A percentile compares a stretch with the other conserved stretches of the same genome.
These are phyloP conservation scores for Aproaerema taeniolella DNA, from an alignment of 2,888 invertebrate genomes.

Conservation along the genomic window DNA sequence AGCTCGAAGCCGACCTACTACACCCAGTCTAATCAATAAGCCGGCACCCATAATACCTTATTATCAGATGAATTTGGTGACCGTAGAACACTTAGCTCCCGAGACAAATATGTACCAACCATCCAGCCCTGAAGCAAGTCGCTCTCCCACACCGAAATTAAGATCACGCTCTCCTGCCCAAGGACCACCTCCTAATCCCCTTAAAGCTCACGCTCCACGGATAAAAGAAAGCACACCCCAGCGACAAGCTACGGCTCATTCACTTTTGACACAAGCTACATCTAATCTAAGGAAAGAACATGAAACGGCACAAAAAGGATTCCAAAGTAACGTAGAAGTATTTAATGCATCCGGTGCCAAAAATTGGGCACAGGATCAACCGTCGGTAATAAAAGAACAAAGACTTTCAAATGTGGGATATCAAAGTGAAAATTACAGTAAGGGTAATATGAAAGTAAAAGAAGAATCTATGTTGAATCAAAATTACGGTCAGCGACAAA, in stretches of 20 bases:
- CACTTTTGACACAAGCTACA: constrained; percentile 46
- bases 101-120: constrained; percentile 79
- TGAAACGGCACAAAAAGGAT: constrained; percentile 59
- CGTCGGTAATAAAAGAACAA: constrained; percentile 65
- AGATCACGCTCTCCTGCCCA: constrained; percentile 83
- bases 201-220: constrained; percentile 81
- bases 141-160: constrained; percentile 81
- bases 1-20: constrained; percentile 76
- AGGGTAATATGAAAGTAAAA: constrained; percentile 51
- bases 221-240: constrained; percentile 70
- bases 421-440: constrained; percentile 65
- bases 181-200: constrained; percentile 82
- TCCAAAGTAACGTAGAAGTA: constrained; percentile 50
- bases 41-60: constrained; percentile 86
- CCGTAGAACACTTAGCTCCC: constrained; percentile 80
- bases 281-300: constrained; percentile 60
- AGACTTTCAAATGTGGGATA: constrained; percentile 66
- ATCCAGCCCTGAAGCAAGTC: constrained; percentile 74
- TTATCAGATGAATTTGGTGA: constrained; percentile 87
- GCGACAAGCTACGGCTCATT: constrained; percentile 48
- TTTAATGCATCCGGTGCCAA: constrained; percentile 41
- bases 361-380: constrained; percentile 55
- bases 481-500: constrained; percentile 61
- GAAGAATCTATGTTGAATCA: constrained; percentile 57
- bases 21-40: constrained; percentile 85